phyloP scores from a whole-genome alignment of 2,797 vertebrate species.

The Channallabes apus region DNA sequence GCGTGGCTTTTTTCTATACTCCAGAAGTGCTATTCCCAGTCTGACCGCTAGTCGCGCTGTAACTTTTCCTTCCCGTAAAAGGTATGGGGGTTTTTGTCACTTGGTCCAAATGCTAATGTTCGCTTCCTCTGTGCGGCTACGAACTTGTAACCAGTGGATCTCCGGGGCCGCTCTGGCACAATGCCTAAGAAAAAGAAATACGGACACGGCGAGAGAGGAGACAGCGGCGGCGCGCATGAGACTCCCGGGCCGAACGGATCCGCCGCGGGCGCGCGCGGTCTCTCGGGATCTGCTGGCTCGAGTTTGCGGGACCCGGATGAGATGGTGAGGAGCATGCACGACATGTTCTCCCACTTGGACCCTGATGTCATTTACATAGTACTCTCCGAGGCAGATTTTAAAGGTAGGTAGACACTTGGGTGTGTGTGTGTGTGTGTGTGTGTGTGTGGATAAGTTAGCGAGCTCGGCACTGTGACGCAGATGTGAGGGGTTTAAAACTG shows the following conservation, averaged over 20 bases:
- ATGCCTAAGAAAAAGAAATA: constrained; percentile 93
- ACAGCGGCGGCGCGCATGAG: neutral
- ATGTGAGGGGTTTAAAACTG: neutral
- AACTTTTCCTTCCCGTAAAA: constrained; percentile 18
- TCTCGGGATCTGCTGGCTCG: neutral
- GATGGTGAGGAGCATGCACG: constrained; percentile 82
- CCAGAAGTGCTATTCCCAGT: neutral
- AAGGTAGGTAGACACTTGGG: constrained; percentile 74
- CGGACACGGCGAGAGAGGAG: constrained; percentile 62
- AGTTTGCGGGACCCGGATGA: constrained; percentile 70
- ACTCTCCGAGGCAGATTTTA: constrained; percentile 93
- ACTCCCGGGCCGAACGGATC: constrained; percentile 42
- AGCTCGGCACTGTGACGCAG: neutral
- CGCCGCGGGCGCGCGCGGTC: constrained; percentile 22
- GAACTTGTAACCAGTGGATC: constrained; percentile 31
- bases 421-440: too few relatives aligned
- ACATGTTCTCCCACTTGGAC: constrained; percentile 95
- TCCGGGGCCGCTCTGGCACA: constrained; percentile 21
- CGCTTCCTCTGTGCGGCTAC: neutral
- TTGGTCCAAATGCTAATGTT: constrained; percentile 31
- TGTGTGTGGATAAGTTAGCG: too few relatives aligned
- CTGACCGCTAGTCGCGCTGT: constrained; percentile 63
- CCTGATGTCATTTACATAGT: constrained; percentile 91
- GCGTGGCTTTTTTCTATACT: neutral
- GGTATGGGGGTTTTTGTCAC: constrained; percentile 32